Evolutionary conservation across 2,113 vertebrate genomes (phyloP), one percentile per base, ranked within the genome.

Genomic region (Cyanistes caeruleus): DNA sequence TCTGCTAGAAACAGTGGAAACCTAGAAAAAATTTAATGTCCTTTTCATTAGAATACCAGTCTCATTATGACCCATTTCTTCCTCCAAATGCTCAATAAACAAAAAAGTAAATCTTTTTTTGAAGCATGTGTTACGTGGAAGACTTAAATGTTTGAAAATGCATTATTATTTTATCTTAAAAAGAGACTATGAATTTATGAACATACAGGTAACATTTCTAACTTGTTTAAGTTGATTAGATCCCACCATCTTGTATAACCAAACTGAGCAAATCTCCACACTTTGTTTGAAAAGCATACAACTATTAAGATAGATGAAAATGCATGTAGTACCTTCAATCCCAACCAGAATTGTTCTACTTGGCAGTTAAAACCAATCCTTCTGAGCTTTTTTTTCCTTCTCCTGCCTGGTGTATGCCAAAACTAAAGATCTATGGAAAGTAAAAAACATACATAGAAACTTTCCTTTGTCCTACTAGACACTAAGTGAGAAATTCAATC

Each of bases 291-390:
- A 93, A 95, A 84, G 80, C 39, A 79, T 48, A 46, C 23, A 80
- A 60, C 82, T 79, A 75, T 73, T 68, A 39, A 95, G 88, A 41
- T 33, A 49, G 63, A 84, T 84, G 89, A 91, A 89, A 96, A 93
- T 63, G 91, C 65, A 96, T 69, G 84, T 75, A 48, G 23, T 18
- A 16, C 22, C 58, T 94, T 59, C 3, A 10, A 85, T 95, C 67
- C 69, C 55, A 90, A 80, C 44, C 75, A 88, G 69, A 28, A 86
- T 3, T 87, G 31, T 44, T 88, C 87, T 76, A 31, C 46, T 73
- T 60, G 73, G 46, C 51, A 89, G 44, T 63, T 87, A 65, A 84
- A 27, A 89, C 9, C 41, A 90, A 90, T 51, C 82, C 51, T 20
- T 49, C 43, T 15, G 7, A 87, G 14, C 39, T 72, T 65, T 46